A percentile compares a stretch with the other conserved stretches of the same genome.
Conservation (phyloP, 2,888 invertebrate genomes). For the Boloria euphrosyne region DNA sequence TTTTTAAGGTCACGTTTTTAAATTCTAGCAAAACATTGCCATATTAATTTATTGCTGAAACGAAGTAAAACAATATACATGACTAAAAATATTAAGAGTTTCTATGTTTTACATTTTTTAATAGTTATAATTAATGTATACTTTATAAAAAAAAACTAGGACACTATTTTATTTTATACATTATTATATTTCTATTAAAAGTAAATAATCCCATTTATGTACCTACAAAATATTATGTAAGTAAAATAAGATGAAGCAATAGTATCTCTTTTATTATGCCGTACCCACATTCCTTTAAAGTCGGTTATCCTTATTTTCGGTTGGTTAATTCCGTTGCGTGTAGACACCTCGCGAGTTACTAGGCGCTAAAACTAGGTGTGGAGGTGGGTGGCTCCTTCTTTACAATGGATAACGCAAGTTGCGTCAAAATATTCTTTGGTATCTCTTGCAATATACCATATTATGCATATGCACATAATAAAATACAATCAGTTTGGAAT, state of each 20-base stretch:
- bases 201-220: no score
- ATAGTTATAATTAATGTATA: not conserved
- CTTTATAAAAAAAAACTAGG: no score
- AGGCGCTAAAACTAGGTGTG: constrained; percentile 69
- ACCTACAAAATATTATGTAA: no score
- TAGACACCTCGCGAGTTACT: constrained; percentile 68
- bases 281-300: constrained; percentile 21
- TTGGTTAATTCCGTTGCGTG: constrained; percentile 69
- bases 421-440: not conserved
- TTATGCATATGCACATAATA: not conserved
- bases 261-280: not conserved
- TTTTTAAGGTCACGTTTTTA: no score
- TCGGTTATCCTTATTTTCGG: constrained; percentile 50
- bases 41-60: no score
- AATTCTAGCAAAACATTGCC: no score
- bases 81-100: no score
- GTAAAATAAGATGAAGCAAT: not conserved
- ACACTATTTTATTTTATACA: no score
- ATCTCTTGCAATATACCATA: not conserved
- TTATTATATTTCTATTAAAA: no score
- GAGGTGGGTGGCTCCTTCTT: constrained; percentile 63
- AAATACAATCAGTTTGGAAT: no score
- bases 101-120: no score
- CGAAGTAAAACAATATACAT: no score
- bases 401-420: constrained; percentile 43